Evolutionary conservation across 2,888 invertebrate genomes (phyloP).

Genomic region (Serripes groenlandicus): DNA sequence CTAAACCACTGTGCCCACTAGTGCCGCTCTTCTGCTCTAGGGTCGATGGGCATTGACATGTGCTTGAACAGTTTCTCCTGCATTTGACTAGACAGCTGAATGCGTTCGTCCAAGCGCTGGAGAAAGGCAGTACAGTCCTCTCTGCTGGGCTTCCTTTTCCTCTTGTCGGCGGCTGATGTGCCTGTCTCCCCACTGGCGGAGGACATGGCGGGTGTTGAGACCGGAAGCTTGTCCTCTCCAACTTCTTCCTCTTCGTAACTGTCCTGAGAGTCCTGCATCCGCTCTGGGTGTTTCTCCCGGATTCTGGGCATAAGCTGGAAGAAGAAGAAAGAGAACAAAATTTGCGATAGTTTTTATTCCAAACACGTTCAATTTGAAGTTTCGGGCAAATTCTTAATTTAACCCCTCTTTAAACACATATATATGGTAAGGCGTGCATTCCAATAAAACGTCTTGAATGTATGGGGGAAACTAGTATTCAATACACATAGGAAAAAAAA

Average conservation of each 20-base stretch:
- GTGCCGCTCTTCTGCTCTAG: conserved; percentile 38
- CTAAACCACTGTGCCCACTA: conserved; percentile 53
- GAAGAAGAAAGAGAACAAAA: too few relatives aligned
- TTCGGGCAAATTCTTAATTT: too few relatives aligned
- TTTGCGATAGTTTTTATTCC: too few relatives aligned
- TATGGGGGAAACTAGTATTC: too few relatives aligned
- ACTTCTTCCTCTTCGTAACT: conserved; percentile 43
- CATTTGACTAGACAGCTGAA: conserved; percentile 35
- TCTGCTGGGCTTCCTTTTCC: conserved; percentile 32
- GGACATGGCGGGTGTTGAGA: conserved; percentile 31
- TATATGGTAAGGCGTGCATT: too few relatives aligned
- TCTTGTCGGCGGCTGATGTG: conserved; percentile 26
- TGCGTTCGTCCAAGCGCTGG: conserved; percentile 43
- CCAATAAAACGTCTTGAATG: too few relatives aligned
- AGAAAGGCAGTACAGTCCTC: conserved; percentile 44
- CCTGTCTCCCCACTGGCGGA: conserved; percentile 36
- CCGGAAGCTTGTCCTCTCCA: conserved; percentile 2
- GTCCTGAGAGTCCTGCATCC: conserved; percentile 24
- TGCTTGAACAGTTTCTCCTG: conserved; percentile 38
- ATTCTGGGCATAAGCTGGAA: conserved; percentile 42
- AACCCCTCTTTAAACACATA: too few relatives aligned
- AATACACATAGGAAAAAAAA: too few relatives aligned
- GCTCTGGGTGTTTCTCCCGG: conserved; percentile 35
- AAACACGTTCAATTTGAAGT: too few relatives aligned
- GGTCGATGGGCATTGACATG: conserved; percentile 38